Conservation (phyloP, 2,113 vertebrate species). For the Thinocorus orbignyianus region DNA sequence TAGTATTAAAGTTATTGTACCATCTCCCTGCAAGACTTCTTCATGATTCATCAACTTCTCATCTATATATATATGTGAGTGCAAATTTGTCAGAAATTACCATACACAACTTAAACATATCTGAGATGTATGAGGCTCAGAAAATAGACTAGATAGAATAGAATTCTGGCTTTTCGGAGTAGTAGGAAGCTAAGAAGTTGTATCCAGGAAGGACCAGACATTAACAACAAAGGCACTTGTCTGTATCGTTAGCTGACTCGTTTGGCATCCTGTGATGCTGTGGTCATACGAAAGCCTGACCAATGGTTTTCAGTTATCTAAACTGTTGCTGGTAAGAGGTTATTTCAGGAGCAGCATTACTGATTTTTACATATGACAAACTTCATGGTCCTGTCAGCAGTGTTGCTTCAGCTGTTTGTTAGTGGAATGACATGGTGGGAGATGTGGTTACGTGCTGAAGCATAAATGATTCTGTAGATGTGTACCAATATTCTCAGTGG, state of each 20-base stretch:
- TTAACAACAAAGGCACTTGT: not conserved
- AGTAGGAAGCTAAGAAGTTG: not conserved
- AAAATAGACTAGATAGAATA: not conserved
- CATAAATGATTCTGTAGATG: not conserved
- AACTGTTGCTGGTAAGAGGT: not conserved
- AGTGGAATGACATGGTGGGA: not conserved
- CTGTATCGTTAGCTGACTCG: not conserved
- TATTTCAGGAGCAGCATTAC: not conserved
- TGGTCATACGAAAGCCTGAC: not conserved
- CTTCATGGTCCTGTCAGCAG: not conserved
- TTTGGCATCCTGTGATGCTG: not conserved
- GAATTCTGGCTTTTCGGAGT: not conserved
- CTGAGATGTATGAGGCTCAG: not conserved
- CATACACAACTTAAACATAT: not conserved
- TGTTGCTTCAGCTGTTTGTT: not conserved
- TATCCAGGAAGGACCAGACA: not conserved
- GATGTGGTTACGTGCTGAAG: not conserved
- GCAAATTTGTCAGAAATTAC: not conserved
- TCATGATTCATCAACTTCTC: not conserved
- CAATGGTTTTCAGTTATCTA: not conserved
- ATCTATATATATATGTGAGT: not conserved
- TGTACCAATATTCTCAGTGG: too few species aligned
- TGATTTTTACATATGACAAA: not conserved
- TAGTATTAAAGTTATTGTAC: not conserved
- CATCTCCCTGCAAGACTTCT: not conserved